Conservation (phyloP, 37 sponge, comb jelly and placozoan genomes). For the Theonella swinhoei region DNA sequence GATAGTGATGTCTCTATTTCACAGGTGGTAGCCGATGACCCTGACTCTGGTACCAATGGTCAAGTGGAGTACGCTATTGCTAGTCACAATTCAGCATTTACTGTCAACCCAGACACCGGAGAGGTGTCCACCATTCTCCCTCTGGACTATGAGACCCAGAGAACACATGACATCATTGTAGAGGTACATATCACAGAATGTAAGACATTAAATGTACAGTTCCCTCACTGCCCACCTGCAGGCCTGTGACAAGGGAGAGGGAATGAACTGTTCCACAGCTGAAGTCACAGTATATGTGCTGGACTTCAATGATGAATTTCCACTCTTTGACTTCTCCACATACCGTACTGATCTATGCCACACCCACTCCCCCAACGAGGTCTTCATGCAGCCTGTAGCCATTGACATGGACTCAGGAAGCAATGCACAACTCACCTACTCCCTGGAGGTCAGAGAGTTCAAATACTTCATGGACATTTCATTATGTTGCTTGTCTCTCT, state of each 20-base stretch:
- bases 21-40: slow-evolving; percentile 33
- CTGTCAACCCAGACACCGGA: slow-evolving; percentile 49
- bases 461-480: not conserved
- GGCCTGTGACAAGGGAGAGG: slow-evolving; percentile 41
- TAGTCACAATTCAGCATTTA: slow-evolving; percentile 12
- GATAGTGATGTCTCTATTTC: not conserved
- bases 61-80: slow-evolving; percentile 16
- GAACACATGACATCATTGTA: not conserved
- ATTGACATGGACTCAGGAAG: slow-evolving; percentile 53
- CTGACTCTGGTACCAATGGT: slow-evolving; percentile 22
- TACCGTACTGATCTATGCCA: slow-evolving; percentile 36
- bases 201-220: no score
- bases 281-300: slow-evolving; percentile 20
- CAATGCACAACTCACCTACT: slow-evolving; percentile 33
- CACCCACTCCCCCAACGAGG: not conserved
- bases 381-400: slow-evolving; percentile 36
- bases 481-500: no score
- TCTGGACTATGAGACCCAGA: slow-evolving; percentile 48
- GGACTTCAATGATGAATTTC: slow-evolving; percentile 54
- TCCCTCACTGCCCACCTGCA: no score
- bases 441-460: slow-evolving; percentile 1
- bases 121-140: slow-evolving; percentile 15
- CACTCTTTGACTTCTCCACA: slow-evolving; percentile 23
- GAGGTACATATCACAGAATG: no score
- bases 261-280: slow-evolving; percentile 6